phyloP scores from a whole-genome alignment of 2,888 invertebrate genomes.

The Eucera pruinosa region DNA sequence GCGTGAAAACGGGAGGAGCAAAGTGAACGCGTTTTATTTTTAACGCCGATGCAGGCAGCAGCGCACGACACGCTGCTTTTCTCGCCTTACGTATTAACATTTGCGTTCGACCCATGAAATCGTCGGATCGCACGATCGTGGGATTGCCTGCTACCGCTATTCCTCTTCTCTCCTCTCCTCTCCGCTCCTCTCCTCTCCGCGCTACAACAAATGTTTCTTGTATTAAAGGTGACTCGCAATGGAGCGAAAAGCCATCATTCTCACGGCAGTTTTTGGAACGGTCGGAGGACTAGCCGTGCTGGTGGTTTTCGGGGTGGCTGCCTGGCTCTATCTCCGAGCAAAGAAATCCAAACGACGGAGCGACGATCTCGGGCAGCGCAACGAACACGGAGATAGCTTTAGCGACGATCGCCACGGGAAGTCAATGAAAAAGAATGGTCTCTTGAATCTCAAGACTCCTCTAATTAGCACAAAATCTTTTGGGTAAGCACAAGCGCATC shows the following conservation, averaged over 20 bases:
- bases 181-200: too few species aligned
- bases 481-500: conserved; percentile 88
- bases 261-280: conserved; percentile 88
- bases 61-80: too few species aligned
- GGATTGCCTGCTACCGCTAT: too few species aligned
- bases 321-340: conserved; percentile 86
- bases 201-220: conserved; percentile 57
- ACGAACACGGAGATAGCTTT: conserved; percentile 86
- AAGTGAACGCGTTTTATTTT: conserved; percentile 30
- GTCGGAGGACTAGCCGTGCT: conserved; percentile 87
- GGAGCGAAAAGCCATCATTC: conserved; percentile 89
- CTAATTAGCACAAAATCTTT: conserved; percentile 90
- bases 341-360: conserved; percentile 86
- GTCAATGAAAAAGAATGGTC: conserved; percentile 87
- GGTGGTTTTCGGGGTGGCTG: conserved; percentile 84
- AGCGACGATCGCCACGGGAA: conserved; percentile 69
- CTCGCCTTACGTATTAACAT: too few species aligned
- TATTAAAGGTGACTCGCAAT: conserved; percentile 86
- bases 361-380: conserved; percentile 86
- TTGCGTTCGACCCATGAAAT: too few species aligned
- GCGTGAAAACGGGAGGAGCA: neutral
- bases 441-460: conserved; percentile 89
- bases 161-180: too few species aligned
- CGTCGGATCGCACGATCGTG: too few species aligned
- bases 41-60: neutral